Conservation (phyloP, 2,888 invertebrate species). For the Camptogramma bilineatum region DNA sequence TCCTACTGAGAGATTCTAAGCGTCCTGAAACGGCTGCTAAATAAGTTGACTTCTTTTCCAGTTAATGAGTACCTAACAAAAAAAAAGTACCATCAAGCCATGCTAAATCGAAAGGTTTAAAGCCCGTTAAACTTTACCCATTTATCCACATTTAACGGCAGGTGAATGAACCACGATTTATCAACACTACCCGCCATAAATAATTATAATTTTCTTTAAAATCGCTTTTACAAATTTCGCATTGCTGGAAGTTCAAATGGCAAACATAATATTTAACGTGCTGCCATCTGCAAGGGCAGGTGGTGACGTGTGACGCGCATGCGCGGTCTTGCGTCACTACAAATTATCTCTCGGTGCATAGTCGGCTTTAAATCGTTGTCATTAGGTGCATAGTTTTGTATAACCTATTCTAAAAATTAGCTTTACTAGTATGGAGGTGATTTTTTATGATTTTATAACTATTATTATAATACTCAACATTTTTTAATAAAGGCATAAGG, state of each 20-base stretch:
- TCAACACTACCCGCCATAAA: slow-evolving; percentile 36
- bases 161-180: slow-evolving; percentile 41
- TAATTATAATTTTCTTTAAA: slow-evolving; percentile 37
- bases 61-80: too few species aligned
- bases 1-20: too few species aligned
- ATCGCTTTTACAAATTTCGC: slow-evolving; percentile 42
- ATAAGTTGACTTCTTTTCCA: too few species aligned
- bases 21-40: too few species aligned
- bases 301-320: slow-evolving; percentile 21
- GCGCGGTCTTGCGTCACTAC: background rate
- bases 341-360: background rate
- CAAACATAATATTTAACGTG: slow-evolving; percentile 48
- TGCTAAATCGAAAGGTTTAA: background rate
- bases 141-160: slow-evolving; percentile 34
- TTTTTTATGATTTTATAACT: too few species aligned
- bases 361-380: background rate
- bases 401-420: background rate
- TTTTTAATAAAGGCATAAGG: too few species aligned
- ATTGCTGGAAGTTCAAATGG: slow-evolving; percentile 52
- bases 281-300: slow-evolving; percentile 48
- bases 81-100: background rate
- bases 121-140: slow-evolving; percentile 10
- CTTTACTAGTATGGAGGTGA: background rate
- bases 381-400: background rate
- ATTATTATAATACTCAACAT: too few species aligned